Base-by-base conservation (phyloP, 2,113 vertebrate species). In the Argyrosomus japonicus region DNA sequence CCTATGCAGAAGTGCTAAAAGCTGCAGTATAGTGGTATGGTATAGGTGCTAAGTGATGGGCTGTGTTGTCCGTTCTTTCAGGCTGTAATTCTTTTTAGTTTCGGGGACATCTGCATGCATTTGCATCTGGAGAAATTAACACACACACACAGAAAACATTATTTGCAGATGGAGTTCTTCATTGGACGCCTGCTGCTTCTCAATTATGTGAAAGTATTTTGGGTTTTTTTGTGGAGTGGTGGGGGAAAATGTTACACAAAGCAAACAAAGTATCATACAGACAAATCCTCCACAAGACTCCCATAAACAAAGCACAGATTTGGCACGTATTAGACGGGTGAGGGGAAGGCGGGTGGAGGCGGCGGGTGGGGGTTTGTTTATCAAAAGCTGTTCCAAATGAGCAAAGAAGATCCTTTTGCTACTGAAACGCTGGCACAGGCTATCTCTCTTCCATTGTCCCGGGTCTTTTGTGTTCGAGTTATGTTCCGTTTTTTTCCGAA, bases 261-360 rank as follows among this genome's bases (percentile, higher is more conserved):
- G 67, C 84, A 91, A 88, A 88, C 87, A 83, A 77, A 77, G 77
- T 71, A 57, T 80, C 62, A 69, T 62, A 43, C 82, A 87, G 81
- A 88, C 84, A 82, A 92, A 92, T 89, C 89, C 91, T 81, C 61
- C 84, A 32, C 69, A 91, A 91, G 85, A 85, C 78, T 77, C 62
- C 58, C 80, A 71, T 62, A 91, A 91, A 93, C 91, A 92, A 86
- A 90, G 80, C 64, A 23, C 69, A 86, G 76, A 82, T 90, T 91
- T 86, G 74, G 82, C 73, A 7, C 64, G 64, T 81, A 82, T 77
- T 47, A 65, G 14, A 23, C 27, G 68, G 76, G 69, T 4, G 47
- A n/a, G 12, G 17, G 21, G 53, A 62, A 67, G 74, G 79, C 83
- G 36, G 36, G 29, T 32, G 29, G 29, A 36, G 32, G 32, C 32